phyloP scores from a whole-genome alignment of 1,140 invertebrate species.

The Bombus vancouverensis region DNA sequence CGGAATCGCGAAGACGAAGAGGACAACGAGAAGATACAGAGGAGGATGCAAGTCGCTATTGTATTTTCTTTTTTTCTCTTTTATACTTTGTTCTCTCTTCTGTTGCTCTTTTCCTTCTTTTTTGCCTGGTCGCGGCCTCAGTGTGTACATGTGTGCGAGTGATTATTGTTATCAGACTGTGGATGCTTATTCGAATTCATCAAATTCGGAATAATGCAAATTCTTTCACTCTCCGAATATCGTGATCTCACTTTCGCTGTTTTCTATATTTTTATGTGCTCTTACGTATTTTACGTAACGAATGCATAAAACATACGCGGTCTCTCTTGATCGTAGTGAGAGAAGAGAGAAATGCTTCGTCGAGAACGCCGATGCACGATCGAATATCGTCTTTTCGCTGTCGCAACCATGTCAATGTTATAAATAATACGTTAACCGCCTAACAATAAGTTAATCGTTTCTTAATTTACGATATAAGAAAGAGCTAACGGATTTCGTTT shows the following conservation, averaged over 20 bases:
- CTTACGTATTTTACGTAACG: background rate
- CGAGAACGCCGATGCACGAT: slow-evolving; percentile 21
- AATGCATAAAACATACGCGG: background rate
- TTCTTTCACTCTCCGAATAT: no score
- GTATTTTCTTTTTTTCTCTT: background rate
- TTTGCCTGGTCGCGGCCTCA: background rate
- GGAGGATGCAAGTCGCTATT: background rate
- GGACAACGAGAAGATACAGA: slow-evolving; percentile 36
- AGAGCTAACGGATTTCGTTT: background rate
- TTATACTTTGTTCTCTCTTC: background rate
- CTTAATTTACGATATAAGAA: slow-evolving; percentile 11
- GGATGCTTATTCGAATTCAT: no score
- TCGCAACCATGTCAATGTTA: slow-evolving; percentile 34
- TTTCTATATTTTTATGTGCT: background rate
- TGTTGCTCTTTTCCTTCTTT: no score
- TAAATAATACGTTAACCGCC: slow-evolving; percentile 7
- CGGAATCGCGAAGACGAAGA: slow-evolving; percentile 10
- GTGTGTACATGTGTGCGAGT: background rate
- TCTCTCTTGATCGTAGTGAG: slow-evolving; percentile 23
- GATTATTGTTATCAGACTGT: background rate
- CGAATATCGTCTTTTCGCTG: background rate
- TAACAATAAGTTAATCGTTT: background rate
- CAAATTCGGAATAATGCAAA: no score
- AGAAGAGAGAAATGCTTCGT: slow-evolving; percentile 59
- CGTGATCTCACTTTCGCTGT: no score